Conservation (phyloP, 2,797 vertebrate species). For the Dendrocincla fuliginosa region DNA sequence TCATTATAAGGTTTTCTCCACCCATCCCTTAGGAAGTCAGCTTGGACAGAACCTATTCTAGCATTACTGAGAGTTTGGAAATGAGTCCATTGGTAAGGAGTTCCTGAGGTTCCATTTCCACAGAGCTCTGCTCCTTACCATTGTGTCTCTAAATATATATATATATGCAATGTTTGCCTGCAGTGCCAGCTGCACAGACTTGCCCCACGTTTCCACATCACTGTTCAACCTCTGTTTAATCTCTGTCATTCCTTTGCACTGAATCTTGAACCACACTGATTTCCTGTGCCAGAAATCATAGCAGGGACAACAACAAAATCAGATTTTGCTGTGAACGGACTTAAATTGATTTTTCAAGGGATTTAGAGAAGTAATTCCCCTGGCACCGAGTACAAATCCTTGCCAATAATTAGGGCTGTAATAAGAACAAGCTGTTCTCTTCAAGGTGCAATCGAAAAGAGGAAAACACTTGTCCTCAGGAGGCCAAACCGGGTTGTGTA, state of each 20-base stretch:
- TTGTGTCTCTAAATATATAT: neutral
- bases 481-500: neutral
- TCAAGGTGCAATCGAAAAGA: neutral
- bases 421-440: neutral
- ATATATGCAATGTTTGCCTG: neutral
- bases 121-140: neutral
- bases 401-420: neutral
- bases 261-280: neutral
- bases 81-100: neutral
- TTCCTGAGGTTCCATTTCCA: neutral
- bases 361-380: neutral
- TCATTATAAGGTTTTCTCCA: neutral
- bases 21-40: neutral
- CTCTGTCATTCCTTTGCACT: neutral
- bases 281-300: neutral
- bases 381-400: neutral
- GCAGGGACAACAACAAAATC: neutral
- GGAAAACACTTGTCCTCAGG: neutral
- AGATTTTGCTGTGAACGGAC: neutral
- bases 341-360: neutral
- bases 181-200: neutral
- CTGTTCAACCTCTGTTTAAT: neutral
- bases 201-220: neutral
- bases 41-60: neutral
- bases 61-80: neutral